Evolutionary conservation across 1,140 invertebrate genomes (phyloP).

Genomic region (Coenobita brevimanus): DNA sequence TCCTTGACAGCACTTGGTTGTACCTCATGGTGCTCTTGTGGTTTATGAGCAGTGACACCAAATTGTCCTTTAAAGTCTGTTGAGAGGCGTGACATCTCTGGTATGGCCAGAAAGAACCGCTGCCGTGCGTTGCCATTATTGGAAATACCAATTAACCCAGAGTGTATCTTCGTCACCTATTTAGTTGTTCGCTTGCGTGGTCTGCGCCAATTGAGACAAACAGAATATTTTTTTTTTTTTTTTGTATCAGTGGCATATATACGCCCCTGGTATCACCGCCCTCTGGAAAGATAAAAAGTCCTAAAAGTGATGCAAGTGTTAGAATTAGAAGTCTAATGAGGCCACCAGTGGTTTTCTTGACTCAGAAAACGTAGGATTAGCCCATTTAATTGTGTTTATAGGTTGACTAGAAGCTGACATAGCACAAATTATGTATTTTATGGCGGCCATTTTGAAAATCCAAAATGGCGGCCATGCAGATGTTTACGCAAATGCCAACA

Average conservation of each 20-base stretch:
- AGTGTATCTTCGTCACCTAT: slow-evolving; percentile 19
- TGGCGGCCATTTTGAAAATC: slow-evolving; percentile 7
- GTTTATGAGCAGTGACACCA: background rate
- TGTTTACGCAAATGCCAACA: slow-evolving; percentile 5
- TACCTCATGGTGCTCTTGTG: background rate
- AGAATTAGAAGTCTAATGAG: too few relatives aligned
- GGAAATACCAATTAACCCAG: slow-evolving; percentile 52
- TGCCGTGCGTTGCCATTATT: slow-evolving; percentile 66
- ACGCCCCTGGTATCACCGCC: too few relatives aligned
- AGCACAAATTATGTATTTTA: background rate
- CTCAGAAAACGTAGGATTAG: slow-evolving; percentile 27
- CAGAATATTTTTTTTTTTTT: too few relatives aligned
- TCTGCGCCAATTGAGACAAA: background rate
- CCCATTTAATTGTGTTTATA: background rate
- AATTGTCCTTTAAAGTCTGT: background rate
- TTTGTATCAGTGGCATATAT: too few relatives aligned
- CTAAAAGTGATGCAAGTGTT: too few relatives aligned
- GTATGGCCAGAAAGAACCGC: slow-evolving; percentile 60
- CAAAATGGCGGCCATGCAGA: slow-evolving; percentile 4
- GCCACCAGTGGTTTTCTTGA: background rate
- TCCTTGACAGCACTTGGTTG: background rate
- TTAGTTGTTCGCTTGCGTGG: slow-evolving; percentile 21
- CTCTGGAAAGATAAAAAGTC: too few relatives aligned
- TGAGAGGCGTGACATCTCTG: background rate
- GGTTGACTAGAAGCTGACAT: background rate